phyloP scores from a whole-genome alignment of 2,113 vertebrate genomes.

The Emydocephalus ijimae region DNA sequence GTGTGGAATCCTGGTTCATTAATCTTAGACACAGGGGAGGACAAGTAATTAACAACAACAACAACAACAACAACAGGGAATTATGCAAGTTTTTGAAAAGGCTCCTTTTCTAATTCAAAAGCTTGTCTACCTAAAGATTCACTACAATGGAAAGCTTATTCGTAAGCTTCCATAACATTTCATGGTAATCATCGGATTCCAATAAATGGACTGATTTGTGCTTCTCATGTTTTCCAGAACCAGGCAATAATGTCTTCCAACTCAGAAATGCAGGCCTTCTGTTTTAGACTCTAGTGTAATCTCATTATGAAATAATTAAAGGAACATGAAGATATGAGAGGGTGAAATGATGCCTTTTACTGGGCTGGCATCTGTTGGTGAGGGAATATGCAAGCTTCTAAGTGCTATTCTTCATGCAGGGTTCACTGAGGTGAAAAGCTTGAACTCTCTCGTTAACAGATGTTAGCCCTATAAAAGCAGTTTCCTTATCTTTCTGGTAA shows the following conservation, averaged over 20 bases:
- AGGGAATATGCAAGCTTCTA: constrained; percentile 24
- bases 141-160: neutral
- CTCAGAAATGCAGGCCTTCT: constrained; percentile 4
- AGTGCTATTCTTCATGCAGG: constrained; percentile 17
- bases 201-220: neutral
- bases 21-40: neutral
- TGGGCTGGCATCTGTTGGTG: neutral
- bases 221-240: neutral
- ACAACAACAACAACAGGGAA: neutral
- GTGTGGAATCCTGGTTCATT: neutral
- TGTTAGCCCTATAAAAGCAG: constrained; percentile 25
- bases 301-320: constrained; percentile 17
- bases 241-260: rapidly evolving
- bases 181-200: neutral
- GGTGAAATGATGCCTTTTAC: constrained; percentile 19
- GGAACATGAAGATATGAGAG: constrained; percentile 10
- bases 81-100: neutral
- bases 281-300: neutral
- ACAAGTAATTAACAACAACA: neutral
- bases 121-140: neutral
- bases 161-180: neutral
- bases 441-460: constrained; percentile 19
- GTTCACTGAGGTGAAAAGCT: constrained; percentile 23
- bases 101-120: neutral
- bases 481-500: constrained; percentile 23